phyloP scores from a whole-genome alignment of 2,113 vertebrate species.

The Thermophis baileyi region DNA sequence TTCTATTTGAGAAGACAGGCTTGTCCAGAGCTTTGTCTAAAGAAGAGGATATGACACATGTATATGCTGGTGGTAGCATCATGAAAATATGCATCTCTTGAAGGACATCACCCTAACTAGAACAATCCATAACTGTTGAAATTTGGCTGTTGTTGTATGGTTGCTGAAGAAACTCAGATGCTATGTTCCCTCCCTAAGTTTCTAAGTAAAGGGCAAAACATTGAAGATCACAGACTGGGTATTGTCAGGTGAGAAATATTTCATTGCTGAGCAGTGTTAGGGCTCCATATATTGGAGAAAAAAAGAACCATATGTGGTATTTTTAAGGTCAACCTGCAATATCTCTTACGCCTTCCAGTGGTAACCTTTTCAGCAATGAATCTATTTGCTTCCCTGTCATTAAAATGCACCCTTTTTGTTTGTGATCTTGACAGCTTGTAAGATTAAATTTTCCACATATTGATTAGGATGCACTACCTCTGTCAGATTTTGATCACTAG shows the following conservation, averaged over 20 bases:
- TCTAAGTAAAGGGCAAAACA: slow-evolving; percentile 53
- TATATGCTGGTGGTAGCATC: neutral
- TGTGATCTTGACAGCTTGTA: slow-evolving; percentile 59
- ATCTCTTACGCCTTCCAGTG: slow-evolving; percentile 41
- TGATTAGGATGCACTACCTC: slow-evolving; percentile 43
- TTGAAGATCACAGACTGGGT: slow-evolving; percentile 47
- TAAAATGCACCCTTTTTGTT: slow-evolving; percentile 56
- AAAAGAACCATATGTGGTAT: slow-evolving; percentile 34
- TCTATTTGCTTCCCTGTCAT: slow-evolving; percentile 60
- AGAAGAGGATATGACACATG: neutral
- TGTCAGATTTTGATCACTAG: slow-evolving; percentile 59
- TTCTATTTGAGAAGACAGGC: neutral
- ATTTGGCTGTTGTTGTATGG: slow-evolving; percentile 18
- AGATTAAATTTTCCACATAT: slow-evolving; percentile 59
- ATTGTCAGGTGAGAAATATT: slow-evolving; percentile 45
- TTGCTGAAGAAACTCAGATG: slow-evolving; percentile 15
- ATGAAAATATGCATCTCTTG: neutral
- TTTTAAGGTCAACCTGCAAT: slow-evolving; percentile 45
- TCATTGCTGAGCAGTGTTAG: slow-evolving; percentile 49
- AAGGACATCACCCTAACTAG: neutral
- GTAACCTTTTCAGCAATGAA: slow-evolving; percentile 64
- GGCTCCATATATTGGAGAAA: slow-evolving; percentile 15
- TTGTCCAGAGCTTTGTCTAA: neutral
- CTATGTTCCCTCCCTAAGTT: slow-evolving; percentile 29
- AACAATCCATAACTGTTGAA: neutral